phyloP scores from a whole-genome alignment of 2,113 vertebrate genomes.

The Gnathonemus echidnorhynchus region DNA sequence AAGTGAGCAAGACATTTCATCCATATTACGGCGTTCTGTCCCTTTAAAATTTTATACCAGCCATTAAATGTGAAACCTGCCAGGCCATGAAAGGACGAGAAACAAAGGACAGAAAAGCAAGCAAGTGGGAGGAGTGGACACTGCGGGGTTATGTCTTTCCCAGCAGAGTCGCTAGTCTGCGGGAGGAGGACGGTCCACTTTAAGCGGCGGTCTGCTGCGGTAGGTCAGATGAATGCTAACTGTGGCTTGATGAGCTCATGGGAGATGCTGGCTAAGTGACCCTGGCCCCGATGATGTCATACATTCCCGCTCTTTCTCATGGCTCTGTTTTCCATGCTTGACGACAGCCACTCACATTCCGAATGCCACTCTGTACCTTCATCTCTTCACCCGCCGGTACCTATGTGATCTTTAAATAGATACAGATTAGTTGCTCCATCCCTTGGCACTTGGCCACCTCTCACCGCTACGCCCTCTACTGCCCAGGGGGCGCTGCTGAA shows the following conservation, averaged over 20 bases:
- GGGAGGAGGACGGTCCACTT: neutral
- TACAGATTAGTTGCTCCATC: neutral
- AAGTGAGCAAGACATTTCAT: neutral
- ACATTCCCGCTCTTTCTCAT: neutral
- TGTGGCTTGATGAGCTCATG: neutral
- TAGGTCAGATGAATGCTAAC: neutral
- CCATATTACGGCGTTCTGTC: neutral
- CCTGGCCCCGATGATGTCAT: neutral
- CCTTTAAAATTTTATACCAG: neutral
- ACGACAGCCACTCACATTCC: neutral
- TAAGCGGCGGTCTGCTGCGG: neutral
- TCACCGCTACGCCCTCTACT: neutral
- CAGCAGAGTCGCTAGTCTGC: neutral
- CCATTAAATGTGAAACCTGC: neutral
- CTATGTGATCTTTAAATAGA: neutral
- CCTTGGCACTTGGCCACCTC: neutral
- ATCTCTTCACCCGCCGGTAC: neutral
- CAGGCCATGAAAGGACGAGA: neutral
- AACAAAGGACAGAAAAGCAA: neutral
- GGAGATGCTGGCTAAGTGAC: neutral
- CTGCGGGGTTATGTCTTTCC: neutral
- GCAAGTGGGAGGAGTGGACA: neutral
- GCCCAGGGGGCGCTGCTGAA: neutral
- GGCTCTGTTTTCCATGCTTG: neutral
- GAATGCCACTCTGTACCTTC: neutral